Evolutionary conservation across 1,140 invertebrate genomes (phyloP).

Genomic region (Nymphalis io): DNA sequence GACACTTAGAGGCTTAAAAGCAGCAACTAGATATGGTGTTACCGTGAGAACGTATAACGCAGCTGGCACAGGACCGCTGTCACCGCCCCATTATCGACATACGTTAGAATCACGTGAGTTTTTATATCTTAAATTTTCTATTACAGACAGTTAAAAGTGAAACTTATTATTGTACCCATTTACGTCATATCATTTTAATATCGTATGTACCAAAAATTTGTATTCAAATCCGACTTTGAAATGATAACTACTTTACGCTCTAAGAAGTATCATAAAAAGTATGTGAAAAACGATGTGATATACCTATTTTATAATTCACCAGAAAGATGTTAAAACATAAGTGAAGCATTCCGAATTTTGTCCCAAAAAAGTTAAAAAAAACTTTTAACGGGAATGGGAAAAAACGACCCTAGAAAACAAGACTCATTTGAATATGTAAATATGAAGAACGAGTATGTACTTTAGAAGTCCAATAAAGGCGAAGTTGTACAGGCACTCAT

Average conservation of each 20-base stretch:
- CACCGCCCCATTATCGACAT: conserved; percentile 87
- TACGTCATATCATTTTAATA: too few species aligned
- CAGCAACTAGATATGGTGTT: conserved; percentile 92
- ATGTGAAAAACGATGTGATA: background rate
- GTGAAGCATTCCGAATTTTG: conserved; percentile 26
- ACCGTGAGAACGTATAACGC: conserved; percentile 93
- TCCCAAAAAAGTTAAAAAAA: conserved; percentile 30
- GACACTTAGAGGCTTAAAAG: conserved; percentile 86
- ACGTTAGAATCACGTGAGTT: conserved; percentile 91
- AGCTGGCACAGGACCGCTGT: conserved; percentile 91
- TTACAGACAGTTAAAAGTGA: too few species aligned
- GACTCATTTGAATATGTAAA: conserved; percentile 39
- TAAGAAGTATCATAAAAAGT: background rate
- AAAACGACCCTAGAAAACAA: conserved; percentile 30
- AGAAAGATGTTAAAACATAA: conserved; percentile 8
- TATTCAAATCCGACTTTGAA: too few species aligned
- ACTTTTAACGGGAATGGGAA: conserved; percentile 31
- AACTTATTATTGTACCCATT: too few species aligned
- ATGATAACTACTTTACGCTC: too few species aligned
- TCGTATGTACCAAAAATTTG: too few species aligned
- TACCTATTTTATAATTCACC: background rate
- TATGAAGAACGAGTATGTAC: conserved; percentile 37
- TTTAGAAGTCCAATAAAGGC: conserved; percentile 39
- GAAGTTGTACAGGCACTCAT: conserved; percentile 25
- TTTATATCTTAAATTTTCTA: background rate